Percentiles rank a stretch among this genome's conserved stretches.
These are phyloP conservation scores for Oreochromis mossambicus DNA, from an alignment of 2,797 vertebrate genomes.

Conservation along the genomic window DNA sequence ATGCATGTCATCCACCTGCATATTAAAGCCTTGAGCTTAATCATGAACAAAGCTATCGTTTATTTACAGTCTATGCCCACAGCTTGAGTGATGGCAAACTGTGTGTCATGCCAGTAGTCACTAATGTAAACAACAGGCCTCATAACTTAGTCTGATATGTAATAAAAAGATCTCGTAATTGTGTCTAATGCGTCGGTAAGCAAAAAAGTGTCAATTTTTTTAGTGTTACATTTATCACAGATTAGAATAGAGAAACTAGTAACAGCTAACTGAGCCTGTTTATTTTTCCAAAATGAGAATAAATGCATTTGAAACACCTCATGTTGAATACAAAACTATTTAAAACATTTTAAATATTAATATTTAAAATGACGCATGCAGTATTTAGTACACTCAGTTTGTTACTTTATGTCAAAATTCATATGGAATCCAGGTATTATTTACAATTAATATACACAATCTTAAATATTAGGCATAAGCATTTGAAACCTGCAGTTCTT, in stretches of 20 bases:
- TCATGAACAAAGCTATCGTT: fast-evolving
- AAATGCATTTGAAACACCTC: neutral
- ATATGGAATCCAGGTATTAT: neutral
- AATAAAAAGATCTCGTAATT: neutral
- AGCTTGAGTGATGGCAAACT: neutral
- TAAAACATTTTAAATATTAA: fast-evolving
- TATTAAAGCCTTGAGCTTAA: neutral
- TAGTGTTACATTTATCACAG: neutral
- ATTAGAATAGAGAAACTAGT: neutral
- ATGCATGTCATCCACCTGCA: neutral
- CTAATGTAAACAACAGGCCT: neutral
- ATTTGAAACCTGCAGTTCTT: neutral
- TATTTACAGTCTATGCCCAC: fast-evolving
- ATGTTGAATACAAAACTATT: neutral
- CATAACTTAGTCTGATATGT: neutral
- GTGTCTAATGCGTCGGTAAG: fast-evolving
- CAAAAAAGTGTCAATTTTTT: neutral
- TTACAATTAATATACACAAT: neutral
- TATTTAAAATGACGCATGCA: neutral
- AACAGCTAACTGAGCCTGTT: neutral
- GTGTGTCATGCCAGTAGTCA: neutral
- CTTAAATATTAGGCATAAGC: neutral
- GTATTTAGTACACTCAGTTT: neutral
- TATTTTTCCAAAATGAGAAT: neutral
- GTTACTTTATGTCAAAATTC: neutral